A percentile compares a stretch with the other conserved stretches of the same genome.
Evolutionary conservation across 2,113 vertebrate species (phyloP).

Genomic region (Origma solitaria): DNA sequence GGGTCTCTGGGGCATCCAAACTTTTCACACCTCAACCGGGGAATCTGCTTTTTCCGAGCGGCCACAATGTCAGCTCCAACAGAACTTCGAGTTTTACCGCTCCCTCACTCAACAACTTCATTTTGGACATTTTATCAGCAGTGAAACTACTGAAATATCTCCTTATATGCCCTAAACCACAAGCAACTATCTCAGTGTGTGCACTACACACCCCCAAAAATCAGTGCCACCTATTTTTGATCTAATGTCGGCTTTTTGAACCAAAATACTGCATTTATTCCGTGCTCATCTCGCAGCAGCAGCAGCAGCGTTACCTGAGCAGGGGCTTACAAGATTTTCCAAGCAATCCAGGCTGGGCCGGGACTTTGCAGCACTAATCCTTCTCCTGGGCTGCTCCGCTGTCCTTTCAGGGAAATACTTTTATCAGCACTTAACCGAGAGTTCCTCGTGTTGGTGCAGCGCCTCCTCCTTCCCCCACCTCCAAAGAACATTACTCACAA

Average conservation of each 20-base stretch:
- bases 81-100: neutral
- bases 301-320: neutral
- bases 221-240: neutral
- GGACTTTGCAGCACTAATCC: constrained; percentile 25
- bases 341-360: neutral
- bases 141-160: neutral
- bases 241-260: neutral
- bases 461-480: neutral
- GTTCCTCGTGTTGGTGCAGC: neutral
- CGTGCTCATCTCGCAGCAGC: neutral
- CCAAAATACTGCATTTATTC: neutral
- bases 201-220: neutral
- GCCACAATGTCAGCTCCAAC: neutral
- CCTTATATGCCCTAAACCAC: neutral
- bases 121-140: neutral
- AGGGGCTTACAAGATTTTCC: neutral
- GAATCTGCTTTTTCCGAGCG: neutral
- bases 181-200: neutral
- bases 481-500: neutral
- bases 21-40: neutral
- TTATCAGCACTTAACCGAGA: neutral
- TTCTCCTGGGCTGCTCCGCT: neutral
- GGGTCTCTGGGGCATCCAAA: rapidly evolving
- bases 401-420: constrained; percentile 22
- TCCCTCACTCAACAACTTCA: neutral